Evolutionary conservation across 2,888 invertebrate genomes (phyloP).

Genomic region (Ischnus inquisitorius): DNA sequence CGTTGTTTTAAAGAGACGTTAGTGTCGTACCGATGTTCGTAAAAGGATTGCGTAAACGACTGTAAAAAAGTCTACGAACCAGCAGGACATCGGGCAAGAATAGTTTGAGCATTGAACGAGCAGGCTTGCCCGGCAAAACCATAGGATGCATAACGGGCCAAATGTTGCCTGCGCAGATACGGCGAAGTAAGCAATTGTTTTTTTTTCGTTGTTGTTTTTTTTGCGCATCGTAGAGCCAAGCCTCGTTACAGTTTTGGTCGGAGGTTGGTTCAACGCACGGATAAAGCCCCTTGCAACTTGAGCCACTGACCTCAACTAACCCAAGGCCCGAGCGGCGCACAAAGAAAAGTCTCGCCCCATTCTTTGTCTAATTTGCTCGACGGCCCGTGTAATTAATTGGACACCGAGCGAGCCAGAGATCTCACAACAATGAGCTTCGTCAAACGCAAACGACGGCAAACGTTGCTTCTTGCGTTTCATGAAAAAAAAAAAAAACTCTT

Average conservation of each 20-base stretch:
- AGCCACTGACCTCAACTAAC: constrained; percentile 48
- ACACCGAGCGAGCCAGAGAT: neutral
- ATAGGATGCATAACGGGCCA: neutral
- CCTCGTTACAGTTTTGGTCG: neutral
- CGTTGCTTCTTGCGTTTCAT: neutral
- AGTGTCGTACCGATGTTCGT: neutral
- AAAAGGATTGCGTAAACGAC: neutral
- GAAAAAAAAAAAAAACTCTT: neutral
- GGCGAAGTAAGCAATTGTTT: neutral
- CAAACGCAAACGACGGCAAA: neutral
- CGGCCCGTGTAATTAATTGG: constrained; percentile 26
- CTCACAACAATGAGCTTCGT: constrained; percentile 5
- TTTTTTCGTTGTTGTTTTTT: neutral
- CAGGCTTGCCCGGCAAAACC: neutral
- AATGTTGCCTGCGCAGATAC: neutral
- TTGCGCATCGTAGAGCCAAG: neutral
- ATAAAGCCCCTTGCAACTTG: constrained; percentile 39
- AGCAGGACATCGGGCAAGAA: neutral
- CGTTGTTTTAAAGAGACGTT: neutral
- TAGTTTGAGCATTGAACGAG: neutral
- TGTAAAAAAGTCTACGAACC: neutral
- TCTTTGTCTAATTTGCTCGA: constrained; percentile 28
- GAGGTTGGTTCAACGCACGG: constrained; percentile 37
- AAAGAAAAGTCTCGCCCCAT: constrained; percentile 19
- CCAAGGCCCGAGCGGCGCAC: constrained; percentile 32